These are phyloP conservation scores for Marcusenius ussheri DNA, from an alignment of 2,113 vertebrate species.

Conservation along the genomic window DNA sequence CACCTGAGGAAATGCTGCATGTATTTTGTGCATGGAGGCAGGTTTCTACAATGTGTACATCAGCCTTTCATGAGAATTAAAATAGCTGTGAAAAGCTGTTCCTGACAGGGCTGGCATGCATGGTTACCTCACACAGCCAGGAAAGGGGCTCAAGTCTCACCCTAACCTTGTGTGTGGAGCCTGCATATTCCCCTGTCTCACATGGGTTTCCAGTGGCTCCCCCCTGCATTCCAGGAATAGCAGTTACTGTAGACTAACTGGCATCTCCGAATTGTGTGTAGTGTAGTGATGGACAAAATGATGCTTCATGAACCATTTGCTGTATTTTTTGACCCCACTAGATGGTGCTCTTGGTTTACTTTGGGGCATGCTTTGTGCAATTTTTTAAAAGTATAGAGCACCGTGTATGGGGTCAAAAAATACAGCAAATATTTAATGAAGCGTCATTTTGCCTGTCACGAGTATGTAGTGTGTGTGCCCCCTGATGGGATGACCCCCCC, in stretches of 20 bases:
- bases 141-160: neutral
- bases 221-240: neutral
- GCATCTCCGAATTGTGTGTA: neutral
- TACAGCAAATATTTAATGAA: neutral
- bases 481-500: neutral
- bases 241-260: neutral
- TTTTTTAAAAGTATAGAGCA: neutral
- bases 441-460: neutral
- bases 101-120: neutral
- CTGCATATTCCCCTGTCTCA: neutral
- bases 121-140: neutral
- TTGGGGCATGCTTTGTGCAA: neutral
- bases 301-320: neutral
- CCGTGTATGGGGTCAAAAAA: neutral
- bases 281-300: neutral
- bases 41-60: neutral
- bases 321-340: neutral
- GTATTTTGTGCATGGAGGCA: neutral
- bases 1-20: neutral
- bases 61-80: neutral
- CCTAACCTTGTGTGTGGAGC: neutral
- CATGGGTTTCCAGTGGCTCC: neutral
- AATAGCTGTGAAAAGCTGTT: neutral
- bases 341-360: neutral
- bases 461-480: neutral